phyloP scores from a whole-genome alignment of 2,797 vertebrate genomes.

The Lacerta agilis region DNA sequence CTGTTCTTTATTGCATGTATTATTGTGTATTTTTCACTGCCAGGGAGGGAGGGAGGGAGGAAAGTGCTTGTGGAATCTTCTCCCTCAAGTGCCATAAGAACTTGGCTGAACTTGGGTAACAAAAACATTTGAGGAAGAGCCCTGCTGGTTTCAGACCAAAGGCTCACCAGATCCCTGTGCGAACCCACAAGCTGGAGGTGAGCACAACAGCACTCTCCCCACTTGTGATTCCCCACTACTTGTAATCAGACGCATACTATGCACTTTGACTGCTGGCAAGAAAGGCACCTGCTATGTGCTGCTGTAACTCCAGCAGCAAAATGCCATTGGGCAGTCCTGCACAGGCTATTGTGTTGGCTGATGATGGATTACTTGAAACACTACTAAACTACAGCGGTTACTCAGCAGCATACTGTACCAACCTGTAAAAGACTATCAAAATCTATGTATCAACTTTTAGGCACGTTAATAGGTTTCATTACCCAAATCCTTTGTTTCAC shows the following conservation, averaged over 20 bases:
- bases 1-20: neutral
- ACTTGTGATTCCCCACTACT: too few species aligned
- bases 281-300: too few species aligned
- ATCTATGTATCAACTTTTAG: neutral
- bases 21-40: neutral
- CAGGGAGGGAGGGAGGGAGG: neutral
- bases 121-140: too few species aligned
- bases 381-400: neutral
- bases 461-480: slow-evolving; percentile 1
- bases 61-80: neutral
- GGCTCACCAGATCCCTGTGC: too few species aligned
- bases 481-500: slow-evolving; percentile 25
- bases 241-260: too few species aligned
- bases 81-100: neutral
- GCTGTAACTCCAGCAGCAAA: too few species aligned
- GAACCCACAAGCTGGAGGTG: too few species aligned
- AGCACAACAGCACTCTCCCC: too few species aligned
- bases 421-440: slow-evolving; percentile 15
- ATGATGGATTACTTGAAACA: neutral
- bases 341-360: neutral
- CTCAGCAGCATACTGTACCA: neutral
- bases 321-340: too few species aligned
- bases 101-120: neutral
- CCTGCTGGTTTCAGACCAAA: too few species aligned
- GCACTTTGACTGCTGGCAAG: too few species aligned